phyloP scores from a whole-genome alignment of 1,140 invertebrate species.

The Augochlora pura region DNA sequence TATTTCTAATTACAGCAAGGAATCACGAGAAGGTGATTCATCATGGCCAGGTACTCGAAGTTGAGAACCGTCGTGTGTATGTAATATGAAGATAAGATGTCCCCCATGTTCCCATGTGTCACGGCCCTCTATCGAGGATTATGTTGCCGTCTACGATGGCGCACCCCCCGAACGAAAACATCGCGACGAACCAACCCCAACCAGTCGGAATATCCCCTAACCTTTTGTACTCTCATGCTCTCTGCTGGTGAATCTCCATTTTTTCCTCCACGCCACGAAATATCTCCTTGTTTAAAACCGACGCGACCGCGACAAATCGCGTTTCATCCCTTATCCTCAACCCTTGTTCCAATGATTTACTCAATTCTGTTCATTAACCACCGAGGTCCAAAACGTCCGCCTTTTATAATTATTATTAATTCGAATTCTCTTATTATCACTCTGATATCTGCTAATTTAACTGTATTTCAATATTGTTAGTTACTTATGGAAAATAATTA shows the following conservation, averaged over 20 bases:
- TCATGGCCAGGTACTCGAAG: slow-evolving; percentile 10
- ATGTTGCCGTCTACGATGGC: slow-evolving; percentile 70
- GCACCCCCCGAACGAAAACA: slow-evolving; percentile 72
- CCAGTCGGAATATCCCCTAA: slow-evolving; percentile 59
- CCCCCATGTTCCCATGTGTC: slow-evolving; percentile 71
- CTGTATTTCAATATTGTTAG: no score
- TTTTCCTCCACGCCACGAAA: background rate
- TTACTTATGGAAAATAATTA: no score
- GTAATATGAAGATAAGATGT: slow-evolving; percentile 79
- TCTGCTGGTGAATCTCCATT: slow-evolving; percentile 23
- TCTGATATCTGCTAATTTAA: no score
- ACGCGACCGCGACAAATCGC: no score
- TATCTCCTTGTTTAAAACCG: background rate
- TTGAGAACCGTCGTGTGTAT: slow-evolving; percentile 69
- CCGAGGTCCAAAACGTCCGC: no score
- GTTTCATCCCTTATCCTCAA: no score
- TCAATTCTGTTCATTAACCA: no score
- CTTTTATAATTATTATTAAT: no score
- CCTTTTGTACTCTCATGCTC: slow-evolving; percentile 50
- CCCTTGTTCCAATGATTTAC: no score
- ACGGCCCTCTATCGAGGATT: slow-evolving; percentile 75
- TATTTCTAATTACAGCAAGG: no score
- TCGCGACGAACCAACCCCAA: slow-evolving; percentile 70
- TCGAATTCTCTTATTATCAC: no score
- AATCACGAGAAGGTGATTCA: background rate